Conservation (phyloP, 2,888 invertebrate species). For the Patella pellucida region DNA sequence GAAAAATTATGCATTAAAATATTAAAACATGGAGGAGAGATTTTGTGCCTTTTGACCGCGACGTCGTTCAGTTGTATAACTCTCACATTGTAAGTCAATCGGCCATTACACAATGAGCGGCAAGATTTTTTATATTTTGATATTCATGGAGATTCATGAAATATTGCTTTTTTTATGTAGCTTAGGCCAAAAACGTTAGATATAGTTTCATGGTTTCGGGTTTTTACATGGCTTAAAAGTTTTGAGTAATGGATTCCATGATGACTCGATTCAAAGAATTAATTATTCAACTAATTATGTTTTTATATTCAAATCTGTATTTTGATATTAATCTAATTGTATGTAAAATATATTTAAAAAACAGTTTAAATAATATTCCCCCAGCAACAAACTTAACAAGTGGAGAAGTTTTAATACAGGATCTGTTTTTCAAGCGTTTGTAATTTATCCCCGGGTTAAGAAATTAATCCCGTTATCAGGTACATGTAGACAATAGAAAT, state of each 20-base stretch:
- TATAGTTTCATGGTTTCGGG: neutral
- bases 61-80: constrained; percentile 1
- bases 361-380: too few species aligned
- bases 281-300: too few species aligned
- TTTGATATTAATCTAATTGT: too few species aligned
- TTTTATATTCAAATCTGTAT: too few species aligned
- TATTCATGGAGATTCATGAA: neutral
- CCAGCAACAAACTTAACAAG: too few species aligned
- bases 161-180: neutral
- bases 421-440: too few species aligned
- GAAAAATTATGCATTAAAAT: constrained; percentile 10
- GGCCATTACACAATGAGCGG: neutral
- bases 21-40: neutral
- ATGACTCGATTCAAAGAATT: too few species aligned
- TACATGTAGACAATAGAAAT: too few species aligned
- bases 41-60: neutral
- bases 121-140: neutral
- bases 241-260: neutral
- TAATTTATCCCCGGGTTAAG: too few species aligned
- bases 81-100: neutral
- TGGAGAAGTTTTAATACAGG: too few species aligned
- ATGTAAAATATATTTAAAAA: too few species aligned
- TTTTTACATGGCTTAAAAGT: neutral
- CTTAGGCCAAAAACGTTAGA: neutral
- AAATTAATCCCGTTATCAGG: too few species aligned